Evolutionary conservation across 2,888 invertebrate species (phyloP).

Genomic region (Cephalotes varians): DNA sequence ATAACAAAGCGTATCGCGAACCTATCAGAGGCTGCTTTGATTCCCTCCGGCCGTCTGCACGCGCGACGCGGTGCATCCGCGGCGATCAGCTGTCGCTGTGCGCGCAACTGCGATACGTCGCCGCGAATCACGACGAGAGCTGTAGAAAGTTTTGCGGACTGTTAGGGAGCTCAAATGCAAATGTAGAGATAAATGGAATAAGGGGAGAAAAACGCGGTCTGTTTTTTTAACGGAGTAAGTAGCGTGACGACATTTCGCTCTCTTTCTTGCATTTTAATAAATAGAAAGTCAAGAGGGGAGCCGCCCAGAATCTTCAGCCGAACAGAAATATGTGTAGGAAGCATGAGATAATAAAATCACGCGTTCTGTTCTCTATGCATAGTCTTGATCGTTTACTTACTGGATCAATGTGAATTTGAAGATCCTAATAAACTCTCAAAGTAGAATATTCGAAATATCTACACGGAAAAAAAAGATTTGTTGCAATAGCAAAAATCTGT

Average conservation of each 20-base stretch:
- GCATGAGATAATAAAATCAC: constrained; percentile 13
- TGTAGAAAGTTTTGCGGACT: constrained; percentile 24
- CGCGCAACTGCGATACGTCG: constrained; percentile 7
- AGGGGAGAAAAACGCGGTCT: not conserved
- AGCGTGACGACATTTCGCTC: constrained; percentile 39
- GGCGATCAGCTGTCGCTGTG: constrained; percentile 60
- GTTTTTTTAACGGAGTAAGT: constrained; percentile 14
- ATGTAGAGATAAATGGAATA: constrained; percentile 3
- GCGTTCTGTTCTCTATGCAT: not conserved
- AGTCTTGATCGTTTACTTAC: not conserved
- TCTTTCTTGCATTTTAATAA: constrained; percentile 29
- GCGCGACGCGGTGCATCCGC: constrained; percentile 29
- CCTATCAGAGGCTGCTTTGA: constrained; percentile 73
- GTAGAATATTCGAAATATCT: not conserved
- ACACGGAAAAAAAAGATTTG: too few relatives aligned
- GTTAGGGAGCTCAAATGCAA: constrained; percentile 5
- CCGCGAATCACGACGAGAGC: constrained; percentile 3
- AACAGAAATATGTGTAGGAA: not conserved
- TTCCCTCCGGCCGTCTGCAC: constrained; percentile 52
- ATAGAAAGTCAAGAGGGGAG: constrained; percentile 36
- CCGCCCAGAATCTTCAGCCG: not conserved
- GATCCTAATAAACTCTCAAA: not conserved
- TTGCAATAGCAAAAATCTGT: too few relatives aligned
- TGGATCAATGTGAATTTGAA: not conserved
- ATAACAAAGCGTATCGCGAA: constrained; percentile 74